phyloP scores from a whole-genome alignment of 30 jellyfish, hydroid and myxozoan species.

The Aurelia aurita complex sp. Pacific region DNA sequence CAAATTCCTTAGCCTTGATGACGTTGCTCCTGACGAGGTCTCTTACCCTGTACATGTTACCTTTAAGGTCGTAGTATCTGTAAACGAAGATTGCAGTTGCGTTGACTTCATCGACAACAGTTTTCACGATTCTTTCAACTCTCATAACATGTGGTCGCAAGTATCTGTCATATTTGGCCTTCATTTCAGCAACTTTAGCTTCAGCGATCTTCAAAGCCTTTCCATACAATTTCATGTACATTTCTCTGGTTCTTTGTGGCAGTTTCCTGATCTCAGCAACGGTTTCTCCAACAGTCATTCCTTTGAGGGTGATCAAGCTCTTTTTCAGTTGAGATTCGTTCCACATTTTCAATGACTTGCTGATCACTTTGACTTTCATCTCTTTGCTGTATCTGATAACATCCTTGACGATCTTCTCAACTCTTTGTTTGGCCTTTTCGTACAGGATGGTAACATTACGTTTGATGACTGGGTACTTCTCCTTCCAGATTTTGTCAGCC shows the following conservation, averaged over 20 bases:
- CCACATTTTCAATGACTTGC: constrained; percentile 67
- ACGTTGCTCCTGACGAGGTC: constrained; percentile 15
- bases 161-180: constrained; percentile 33
- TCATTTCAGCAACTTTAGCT: constrained; percentile 18
- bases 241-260: constrained; percentile 66
- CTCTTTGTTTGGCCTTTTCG: constrained; percentile 24
- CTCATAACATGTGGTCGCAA: constrained; percentile 39
- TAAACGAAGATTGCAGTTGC: constrained; percentile 69
- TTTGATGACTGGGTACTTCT: constrained; percentile 52
- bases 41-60: constrained; percentile 45
- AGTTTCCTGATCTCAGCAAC: constrained; percentile 79
- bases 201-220: constrained; percentile 28
- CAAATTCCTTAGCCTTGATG: constrained; percentile 26
- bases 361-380: constrained; percentile 37
- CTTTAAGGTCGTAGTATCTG: constrained; percentile 71
- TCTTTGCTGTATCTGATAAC: constrained; percentile 57
- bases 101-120: constrained; percentile 63
- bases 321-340: constrained; percentile 54
- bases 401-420: constrained; percentile 43
- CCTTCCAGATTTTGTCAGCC: constrained; percentile 69
- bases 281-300: constrained; percentile 93
- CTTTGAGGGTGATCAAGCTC: constrained; percentile 58
- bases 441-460: constrained; percentile 36
- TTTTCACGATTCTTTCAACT: constrained; percentile 35
- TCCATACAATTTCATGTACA: constrained; percentile 20